These are phyloP conservation scores for Apis florea DNA, from an alignment of 1,140 invertebrate species.

Conservation along the genomic window DNA sequence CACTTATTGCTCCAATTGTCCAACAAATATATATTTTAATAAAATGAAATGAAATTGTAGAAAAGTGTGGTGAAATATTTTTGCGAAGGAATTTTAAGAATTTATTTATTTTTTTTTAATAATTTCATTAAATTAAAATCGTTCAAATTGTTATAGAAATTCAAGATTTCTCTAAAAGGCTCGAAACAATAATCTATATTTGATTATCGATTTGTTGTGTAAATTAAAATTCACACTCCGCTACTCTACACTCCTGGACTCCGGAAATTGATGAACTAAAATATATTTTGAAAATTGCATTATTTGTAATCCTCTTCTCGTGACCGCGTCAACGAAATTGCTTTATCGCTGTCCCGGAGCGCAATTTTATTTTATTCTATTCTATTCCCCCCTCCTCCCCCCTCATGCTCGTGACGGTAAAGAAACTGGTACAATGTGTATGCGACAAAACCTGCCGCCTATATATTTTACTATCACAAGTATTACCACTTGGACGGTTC, in stretches of 20 bases:
- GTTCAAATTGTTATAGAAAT: too few species aligned
- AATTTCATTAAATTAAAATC: too few species aligned
- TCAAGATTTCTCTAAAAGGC: too few species aligned
- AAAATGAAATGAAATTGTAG: not conserved
- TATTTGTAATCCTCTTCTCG: not conserved
- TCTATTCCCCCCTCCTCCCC: not conserved
- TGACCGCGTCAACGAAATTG: not conserved
- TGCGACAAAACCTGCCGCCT: conserved; percentile 52
- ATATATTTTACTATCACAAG: conserved; percentile 61
- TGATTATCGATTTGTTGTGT: too few species aligned
- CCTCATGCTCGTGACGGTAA: not conserved
- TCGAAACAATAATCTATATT: too few species aligned
- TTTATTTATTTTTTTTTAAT: not conserved
- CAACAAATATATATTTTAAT: not conserved
- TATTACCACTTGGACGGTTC: conserved; percentile 55
- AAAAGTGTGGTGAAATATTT: not conserved
- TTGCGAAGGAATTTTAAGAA: not conserved
- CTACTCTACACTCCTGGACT: too few species aligned
- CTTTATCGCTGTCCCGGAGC: not conserved
- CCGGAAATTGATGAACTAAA: too few species aligned
- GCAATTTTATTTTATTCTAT: conserved; percentile 1
- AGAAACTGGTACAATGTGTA: conserved; percentile 20
- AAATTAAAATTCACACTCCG: too few species aligned
- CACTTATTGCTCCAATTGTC: not conserved
- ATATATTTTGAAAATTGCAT: not conserved